phyloP scores from a whole-genome alignment of 2,888 invertebrate genomes.

The Heliconius cydno region DNA sequence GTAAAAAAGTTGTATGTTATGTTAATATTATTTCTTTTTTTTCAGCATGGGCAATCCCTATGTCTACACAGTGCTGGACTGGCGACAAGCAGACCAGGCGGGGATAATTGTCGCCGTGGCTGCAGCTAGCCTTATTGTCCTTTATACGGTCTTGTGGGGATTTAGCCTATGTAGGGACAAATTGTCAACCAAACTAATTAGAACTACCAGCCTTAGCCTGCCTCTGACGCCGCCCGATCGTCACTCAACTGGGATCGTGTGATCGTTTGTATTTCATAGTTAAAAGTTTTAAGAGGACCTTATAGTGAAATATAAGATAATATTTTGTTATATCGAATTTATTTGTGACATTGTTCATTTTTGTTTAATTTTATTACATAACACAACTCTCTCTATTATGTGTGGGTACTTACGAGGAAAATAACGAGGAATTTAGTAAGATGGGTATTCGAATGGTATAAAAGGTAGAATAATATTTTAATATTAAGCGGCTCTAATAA shows the following conservation, averaged over 20 bases:
- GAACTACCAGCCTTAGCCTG: constrained; percentile 65
- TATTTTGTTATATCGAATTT: background rate
- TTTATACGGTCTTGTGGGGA: constrained; percentile 64
- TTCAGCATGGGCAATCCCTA: constrained; percentile 84
- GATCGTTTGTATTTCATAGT: constrained; percentile 27
- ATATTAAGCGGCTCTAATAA: too few relatives aligned
- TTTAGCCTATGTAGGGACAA: constrained; percentile 63
- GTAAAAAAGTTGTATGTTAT: background rate
- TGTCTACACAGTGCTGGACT: constrained; percentile 91
- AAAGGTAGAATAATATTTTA: too few relatives aligned
- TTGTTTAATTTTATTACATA: background rate
- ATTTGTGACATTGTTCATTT: background rate
- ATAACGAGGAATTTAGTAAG: background rate
- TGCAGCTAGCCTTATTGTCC: constrained; percentile 57
- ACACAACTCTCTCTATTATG: too few relatives aligned
- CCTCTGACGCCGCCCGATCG: constrained; percentile 59
- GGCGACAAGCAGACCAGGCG: constrained; percentile 86
- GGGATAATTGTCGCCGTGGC: constrained; percentile 69
- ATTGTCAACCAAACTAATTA: constrained; percentile 57
- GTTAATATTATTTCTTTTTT: constrained; percentile 44
- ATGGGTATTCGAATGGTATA: background rate
- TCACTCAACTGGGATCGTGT: constrained; percentile 53
- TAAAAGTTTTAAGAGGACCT: background rate
- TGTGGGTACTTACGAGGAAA: background rate
- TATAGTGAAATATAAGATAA: background rate